These are phyloP conservation scores for Drosophila ficusphila DNA, from an alignment of 1,140 invertebrate genomes.

Conservation along the genomic window DNA sequence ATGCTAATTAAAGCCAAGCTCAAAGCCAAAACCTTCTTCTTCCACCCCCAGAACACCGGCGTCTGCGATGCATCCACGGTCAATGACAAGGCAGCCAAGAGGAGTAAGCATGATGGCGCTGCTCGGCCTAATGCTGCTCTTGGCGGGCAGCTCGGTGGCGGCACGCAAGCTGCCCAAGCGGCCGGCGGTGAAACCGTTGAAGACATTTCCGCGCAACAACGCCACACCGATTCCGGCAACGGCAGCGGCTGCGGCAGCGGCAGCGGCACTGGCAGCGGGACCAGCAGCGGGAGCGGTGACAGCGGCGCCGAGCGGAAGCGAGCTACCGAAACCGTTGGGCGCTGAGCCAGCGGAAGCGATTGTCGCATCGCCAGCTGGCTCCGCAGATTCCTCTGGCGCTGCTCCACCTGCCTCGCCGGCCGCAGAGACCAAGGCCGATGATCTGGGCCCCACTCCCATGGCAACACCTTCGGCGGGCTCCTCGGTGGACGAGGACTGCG, in stretches of 20 bases:
- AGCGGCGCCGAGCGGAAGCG: conserved; percentile 87
- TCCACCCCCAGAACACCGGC: conserved; percentile 29
- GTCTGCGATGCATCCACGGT: conserved; percentile 63
- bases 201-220: conserved; percentile 74
- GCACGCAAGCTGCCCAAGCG: conserved; percentile 71
- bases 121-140: conserved; percentile 41
- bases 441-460: conserved; percentile 48
- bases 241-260: conserved; percentile 50
- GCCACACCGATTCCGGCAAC: conserved; percentile 61
- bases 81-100: conserved; percentile 68
- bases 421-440: conserved; percentile 50
- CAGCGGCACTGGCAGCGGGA: conserved; percentile 86
- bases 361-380: conserved; percentile 45
- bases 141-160: conserved; percentile 62
- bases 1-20: conserved; percentile 76
- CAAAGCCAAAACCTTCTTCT: conserved; percentile 63
- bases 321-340: conserved; percentile 91
- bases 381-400: conserved; percentile 6
- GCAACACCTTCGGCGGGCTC: conserved; percentile 55
- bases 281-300: conserved; percentile 47
- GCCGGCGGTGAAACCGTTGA: conserved; percentile 82
- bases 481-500: conserved; percentile 88
- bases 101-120: conserved; percentile 68
- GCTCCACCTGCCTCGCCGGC: neutral
- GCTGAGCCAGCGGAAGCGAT: conserved; percentile 55